A percentile compares a stretch with the other conserved stretches of the same genome.
Conservation (phyloP, 2,113 vertebrate species). For the Loxodonta africana region DNA sequence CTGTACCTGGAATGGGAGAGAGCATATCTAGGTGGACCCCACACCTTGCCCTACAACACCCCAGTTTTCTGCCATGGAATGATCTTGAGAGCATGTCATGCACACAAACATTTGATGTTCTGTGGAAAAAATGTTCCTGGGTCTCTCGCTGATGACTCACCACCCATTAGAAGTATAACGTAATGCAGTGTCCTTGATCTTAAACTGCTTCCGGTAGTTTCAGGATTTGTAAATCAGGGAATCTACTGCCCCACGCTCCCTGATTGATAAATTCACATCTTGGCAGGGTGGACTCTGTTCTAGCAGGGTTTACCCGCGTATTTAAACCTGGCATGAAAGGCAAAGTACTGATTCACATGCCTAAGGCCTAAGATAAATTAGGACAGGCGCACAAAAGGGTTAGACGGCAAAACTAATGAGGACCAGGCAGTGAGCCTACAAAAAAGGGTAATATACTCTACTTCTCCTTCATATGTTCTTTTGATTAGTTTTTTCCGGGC, state of each 20-base stretch:
- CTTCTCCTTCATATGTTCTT: background rate
- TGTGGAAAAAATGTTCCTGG: background rate
- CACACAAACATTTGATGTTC: background rate
- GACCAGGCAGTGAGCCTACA: background rate
- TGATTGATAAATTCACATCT: background rate
- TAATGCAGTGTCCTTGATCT: background rate
- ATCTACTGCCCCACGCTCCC: background rate
- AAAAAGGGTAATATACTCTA: background rate
- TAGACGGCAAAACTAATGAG: conserved; percentile 45
- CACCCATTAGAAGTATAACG: background rate
- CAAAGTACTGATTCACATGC: background rate
- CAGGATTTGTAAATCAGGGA: background rate
- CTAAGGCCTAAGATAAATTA: conserved; percentile 60
- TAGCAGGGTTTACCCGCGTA: background rate
- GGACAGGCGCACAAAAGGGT: background rate
- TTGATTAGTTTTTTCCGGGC: conserved; percentile 61
- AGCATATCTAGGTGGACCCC: background rate
- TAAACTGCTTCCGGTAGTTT: background rate
- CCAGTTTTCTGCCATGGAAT: background rate
- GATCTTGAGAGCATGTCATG: background rate
- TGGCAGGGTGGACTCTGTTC: background rate
- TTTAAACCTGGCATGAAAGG: conserved; percentile 2
- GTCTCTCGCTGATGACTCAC: background rate
- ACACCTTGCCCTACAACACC: background rate
- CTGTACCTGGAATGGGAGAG: fast-evolving